A percentile compares a stretch with the other conserved stretches of the same genome.
Conservation (phyloP, 2,888 invertebrate genomes). For the Gandaritis pyraliata region DNA sequence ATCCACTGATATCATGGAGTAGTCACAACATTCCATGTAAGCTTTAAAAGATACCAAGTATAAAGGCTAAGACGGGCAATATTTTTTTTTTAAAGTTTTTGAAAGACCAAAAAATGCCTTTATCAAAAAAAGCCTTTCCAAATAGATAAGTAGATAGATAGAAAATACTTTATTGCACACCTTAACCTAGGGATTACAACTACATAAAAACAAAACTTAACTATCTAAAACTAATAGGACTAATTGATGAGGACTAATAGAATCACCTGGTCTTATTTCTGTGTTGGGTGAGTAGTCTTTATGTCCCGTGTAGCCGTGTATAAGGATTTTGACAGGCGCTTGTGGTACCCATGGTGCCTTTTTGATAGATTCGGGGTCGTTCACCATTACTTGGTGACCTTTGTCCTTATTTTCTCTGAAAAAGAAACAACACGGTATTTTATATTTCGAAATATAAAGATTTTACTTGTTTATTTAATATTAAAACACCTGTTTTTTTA, state of each 20-base stretch:
- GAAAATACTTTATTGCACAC: too few species aligned
- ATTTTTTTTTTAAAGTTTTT: not conserved
- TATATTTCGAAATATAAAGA: too few species aligned
- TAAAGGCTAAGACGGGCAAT: not conserved
- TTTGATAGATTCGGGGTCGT: constrained; percentile 60
- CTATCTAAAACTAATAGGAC: too few species aligned
- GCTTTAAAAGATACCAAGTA: constrained; percentile 59
- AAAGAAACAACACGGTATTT: constrained; percentile 14
- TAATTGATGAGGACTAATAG: not conserved
- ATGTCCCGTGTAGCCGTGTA: constrained; percentile 87
- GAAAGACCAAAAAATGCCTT: too few species aligned
- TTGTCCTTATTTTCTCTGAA: constrained; percentile 65
- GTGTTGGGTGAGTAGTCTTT: constrained; percentile 85
- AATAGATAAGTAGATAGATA: too few species aligned
- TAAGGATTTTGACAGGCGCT: constrained; percentile 82
- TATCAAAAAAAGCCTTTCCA: too few species aligned
- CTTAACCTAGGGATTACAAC: too few species aligned
- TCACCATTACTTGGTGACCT: constrained; percentile 74
- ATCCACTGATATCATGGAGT: constrained; percentile 86
- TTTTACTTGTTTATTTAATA: too few species aligned
- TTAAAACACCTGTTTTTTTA: too few species aligned
- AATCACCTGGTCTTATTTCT: constrained; percentile 84
- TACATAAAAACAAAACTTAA: too few species aligned
- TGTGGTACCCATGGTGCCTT: constrained; percentile 73
- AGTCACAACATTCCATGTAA: constrained; percentile 80